These are phyloP conservation scores for Phalacrocorax pelagicus DNA, from an alignment of 2,113 vertebrate genomes.

Conservation along the genomic window DNA sequence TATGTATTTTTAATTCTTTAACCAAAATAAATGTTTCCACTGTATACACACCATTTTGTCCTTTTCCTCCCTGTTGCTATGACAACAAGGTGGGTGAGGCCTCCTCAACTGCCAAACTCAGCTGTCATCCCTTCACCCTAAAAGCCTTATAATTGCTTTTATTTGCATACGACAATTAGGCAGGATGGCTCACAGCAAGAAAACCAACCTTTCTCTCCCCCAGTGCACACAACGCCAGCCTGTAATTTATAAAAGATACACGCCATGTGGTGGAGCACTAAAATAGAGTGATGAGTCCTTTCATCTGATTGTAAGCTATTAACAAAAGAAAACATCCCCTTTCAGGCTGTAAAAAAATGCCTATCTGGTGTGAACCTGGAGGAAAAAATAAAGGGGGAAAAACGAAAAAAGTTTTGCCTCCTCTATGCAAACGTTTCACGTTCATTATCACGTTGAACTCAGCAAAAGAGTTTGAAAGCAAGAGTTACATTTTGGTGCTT, in stretches of 20 bases:
- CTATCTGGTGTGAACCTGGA: slow-evolving; percentile 83
- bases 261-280: slow-evolving; percentile 84
- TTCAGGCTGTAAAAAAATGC: slow-evolving; percentile 84
- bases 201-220: slow-evolving; percentile 96
- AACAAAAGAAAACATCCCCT: slow-evolving; percentile 88
- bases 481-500: slow-evolving; percentile 77
- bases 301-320: slow-evolving; percentile 89
- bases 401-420: slow-evolving; percentile 61
- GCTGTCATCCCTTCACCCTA: slow-evolving; percentile 99
- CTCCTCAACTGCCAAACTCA: slow-evolving; percentile 95
- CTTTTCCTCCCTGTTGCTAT: slow-evolving; percentile 93
- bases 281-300: slow-evolving; percentile 85
- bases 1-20: slow-evolving; percentile 77
- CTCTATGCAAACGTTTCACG: slow-evolving; percentile 60
- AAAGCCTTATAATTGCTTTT: slow-evolving; percentile 99
- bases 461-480: slow-evolving; percentile 61
- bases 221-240: slow-evolving; percentile 85
- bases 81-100: slow-evolving; percentile 98
- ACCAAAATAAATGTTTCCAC: slow-evolving; percentile 80
- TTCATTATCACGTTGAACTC: slow-evolving; percentile 73
- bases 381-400: background rate
- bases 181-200: slow-evolving; percentile 99
- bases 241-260: slow-evolving; percentile 89
- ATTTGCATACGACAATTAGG: slow-evolving; percentile 99
- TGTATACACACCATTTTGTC: slow-evolving; percentile 82